A percentile compares a stretch with the other conserved stretches of the same genome.
Conservation (phyloP, 2,797 vertebrate genomes). For the Sebastes hubbsi region DNA sequence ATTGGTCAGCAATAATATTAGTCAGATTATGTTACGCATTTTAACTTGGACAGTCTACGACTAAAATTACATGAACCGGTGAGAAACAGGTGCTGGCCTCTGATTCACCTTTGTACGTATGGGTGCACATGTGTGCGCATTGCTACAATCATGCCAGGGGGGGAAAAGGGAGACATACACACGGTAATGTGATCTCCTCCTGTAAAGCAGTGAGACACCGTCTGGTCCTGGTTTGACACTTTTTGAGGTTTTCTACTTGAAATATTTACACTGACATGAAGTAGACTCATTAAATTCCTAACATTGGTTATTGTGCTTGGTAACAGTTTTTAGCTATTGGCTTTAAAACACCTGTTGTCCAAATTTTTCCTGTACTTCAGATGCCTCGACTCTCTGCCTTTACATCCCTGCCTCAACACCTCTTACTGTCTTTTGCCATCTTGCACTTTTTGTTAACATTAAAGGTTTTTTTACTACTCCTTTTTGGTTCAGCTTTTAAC, state of each 20-base stretch:
- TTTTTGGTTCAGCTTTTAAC: neutral
- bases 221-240: conserved; percentile 66
- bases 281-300: conserved; percentile 68
- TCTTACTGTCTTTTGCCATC: neutral
- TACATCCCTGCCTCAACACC: neutral
- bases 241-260: conserved; percentile 70
- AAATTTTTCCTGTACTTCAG: conserved; percentile 19
- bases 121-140: conserved; percentile 31
- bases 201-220: conserved; percentile 68
- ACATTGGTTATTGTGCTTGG: conserved; percentile 62
- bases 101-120: conserved; percentile 53
- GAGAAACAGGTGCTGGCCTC: conserved; percentile 59
- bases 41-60: conserved; percentile 39
- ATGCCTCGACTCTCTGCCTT: neutral
- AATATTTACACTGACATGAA: conserved; percentile 74
- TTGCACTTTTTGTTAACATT: neutral
- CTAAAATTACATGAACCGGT: conserved; percentile 50
- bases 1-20: conserved; percentile 45
- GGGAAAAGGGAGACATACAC: conserved; percentile 36
- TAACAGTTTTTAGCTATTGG: conserved; percentile 28
- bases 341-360: conserved; percentile 55
- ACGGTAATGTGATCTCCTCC: conserved; percentile 63
- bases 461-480: neutral
- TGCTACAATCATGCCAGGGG: conserved; percentile 46
- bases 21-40: conserved; percentile 46